Conservation (phyloP, 2,113 vertebrate genomes). For the Ictalurus furcatus region DNA sequence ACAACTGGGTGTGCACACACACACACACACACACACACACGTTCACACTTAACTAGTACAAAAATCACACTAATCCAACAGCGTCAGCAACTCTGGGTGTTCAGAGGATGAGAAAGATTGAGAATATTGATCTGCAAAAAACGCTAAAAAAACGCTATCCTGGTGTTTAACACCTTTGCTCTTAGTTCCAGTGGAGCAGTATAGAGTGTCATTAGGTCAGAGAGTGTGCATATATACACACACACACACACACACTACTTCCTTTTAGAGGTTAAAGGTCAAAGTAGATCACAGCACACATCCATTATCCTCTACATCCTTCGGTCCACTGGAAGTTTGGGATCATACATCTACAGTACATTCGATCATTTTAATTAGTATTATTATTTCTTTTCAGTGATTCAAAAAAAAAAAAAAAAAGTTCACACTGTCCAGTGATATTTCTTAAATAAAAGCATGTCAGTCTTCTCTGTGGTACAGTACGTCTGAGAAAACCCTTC, state of each 20-base stretch:
- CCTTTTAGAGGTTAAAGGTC: slow-evolving; percentile 39
- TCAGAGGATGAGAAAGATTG: neutral
- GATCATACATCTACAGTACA: neutral
- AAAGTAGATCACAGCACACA: slow-evolving; percentile 30
- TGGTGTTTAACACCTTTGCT: slow-evolving; percentile 29
- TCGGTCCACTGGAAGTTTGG: neutral
- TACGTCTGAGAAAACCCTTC: neutral
- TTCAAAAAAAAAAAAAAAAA: too few species aligned
- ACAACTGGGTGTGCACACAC: neutral
- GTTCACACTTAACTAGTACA: neutral
- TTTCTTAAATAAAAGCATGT: neutral
- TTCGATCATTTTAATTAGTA: neutral
- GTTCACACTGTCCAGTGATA: neutral
- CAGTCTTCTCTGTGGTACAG: neutral
- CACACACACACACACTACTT: slow-evolving; percentile 16
- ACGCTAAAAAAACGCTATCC: neutral
- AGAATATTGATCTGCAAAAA: slow-evolving; percentile 29
- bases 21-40: neutral
- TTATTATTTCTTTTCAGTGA: neutral
- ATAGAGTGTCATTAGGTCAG: slow-evolving; percentile 9
- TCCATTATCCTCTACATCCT: slow-evolving; percentile 16
- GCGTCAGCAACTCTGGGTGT: slow-evolving; percentile 4
- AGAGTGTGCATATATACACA: neutral
- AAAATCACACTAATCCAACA: neutral
- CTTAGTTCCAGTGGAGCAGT: slow-evolving; percentile 13